Base-by-base conservation (phyloP, 2,113 vertebrate genomes). In the Rafetus swinhoei region DNA sequence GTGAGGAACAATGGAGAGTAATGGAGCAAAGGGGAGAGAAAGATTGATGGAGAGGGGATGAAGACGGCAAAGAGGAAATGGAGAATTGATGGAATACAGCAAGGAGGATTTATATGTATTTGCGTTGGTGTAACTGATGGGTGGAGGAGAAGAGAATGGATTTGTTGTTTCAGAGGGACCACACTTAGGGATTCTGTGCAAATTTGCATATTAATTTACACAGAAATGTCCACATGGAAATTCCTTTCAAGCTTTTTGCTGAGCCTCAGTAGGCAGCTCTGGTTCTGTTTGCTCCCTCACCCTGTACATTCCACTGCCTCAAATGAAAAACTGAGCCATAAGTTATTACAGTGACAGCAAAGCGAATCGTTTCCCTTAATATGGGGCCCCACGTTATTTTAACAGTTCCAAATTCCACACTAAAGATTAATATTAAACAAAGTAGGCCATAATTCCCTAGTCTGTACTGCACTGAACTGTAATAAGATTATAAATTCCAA, bases 401-500 rank as follows among this genome's bases (percentile, higher is more conserved):
- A 86, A 84, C 79, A 79, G 82, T 25, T 87, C 87, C 89, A 69
- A 94, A 97, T 89, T 94, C 93, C 95, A 96, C 88, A 76, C 0
- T 1, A 90, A 82, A 81, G 79, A 93, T 85, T 93, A 93, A 85
- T 83, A 85, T 82, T 76, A 45, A 84, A 93, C 83, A 95, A 90
- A 91, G 84, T 60, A 95, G 92, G 87, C 85, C 94, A 56, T 77
- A 95, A 72, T 3, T 5, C 92, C 89, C 21, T 15, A 84, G 72
- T 85, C 35, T 7, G 77, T 27, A 6, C 91, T 76, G 93, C 82
- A 93, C 90, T 6, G 18, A 77, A 84, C 57, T 53, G 53, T 97
- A 96, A 97, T 95, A 81, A 21, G 97, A 97, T 97, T 97, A 97
- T 93, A 96, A 95, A 97, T 97, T 97, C 96, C 93, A 12, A 65